phyloP scores from a whole-genome alignment of 2,113 vertebrate genomes.

The Caloenas nicobarica region DNA sequence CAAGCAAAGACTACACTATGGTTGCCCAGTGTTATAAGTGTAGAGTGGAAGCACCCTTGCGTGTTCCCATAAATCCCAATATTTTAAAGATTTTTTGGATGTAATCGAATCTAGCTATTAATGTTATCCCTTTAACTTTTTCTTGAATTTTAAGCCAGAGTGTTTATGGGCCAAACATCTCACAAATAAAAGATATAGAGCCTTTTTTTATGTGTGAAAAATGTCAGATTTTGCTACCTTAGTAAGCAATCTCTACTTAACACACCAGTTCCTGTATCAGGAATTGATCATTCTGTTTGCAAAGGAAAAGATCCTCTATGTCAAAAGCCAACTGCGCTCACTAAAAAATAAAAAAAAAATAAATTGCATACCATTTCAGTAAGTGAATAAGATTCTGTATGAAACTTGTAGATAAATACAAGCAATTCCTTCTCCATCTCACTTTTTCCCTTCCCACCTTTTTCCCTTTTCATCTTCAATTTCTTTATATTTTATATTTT shows the following conservation, averaged over 20 bases:
- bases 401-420: not conserved
- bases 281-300: not conserved
- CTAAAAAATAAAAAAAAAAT: not conserved
- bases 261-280: not conserved
- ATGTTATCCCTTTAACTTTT: not conserved
- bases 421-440: not conserved
- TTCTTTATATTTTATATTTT: not conserved
- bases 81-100: not conserved
- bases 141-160: not conserved
- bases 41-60: not conserved
- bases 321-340: not conserved
- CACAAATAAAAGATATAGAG: not conserved
- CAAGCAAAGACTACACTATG: not conserved
- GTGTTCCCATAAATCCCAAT: not conserved
- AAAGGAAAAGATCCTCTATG: not conserved
- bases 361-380: not conserved
- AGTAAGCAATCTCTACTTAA: not conserved
- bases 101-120: not conserved
- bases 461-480: not conserved
- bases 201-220: not conserved
- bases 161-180: not conserved
- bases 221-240: not conserved
- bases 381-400: not conserved
- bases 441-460: fast-evolving
- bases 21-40: not conserved